These are phyloP conservation scores for Branchipolynoe longqiensis DNA, from an alignment of 2,888 invertebrate species.

Conservation along the genomic window DNA sequence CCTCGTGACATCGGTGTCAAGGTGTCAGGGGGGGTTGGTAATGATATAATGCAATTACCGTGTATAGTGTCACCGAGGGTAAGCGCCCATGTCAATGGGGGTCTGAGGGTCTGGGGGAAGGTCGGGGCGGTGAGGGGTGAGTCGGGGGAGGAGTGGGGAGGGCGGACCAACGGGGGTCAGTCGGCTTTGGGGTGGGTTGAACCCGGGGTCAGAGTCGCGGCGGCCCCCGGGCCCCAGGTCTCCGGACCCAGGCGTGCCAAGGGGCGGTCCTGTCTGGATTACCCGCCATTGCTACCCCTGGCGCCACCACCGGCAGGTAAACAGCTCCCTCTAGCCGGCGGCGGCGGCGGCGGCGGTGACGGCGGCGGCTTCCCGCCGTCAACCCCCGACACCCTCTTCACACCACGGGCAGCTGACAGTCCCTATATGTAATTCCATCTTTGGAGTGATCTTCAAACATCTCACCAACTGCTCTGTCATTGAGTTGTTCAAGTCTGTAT, in stretches of 20 bases:
- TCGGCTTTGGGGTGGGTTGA: constrained; percentile 7
- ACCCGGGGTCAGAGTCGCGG: constrained; percentile 35
- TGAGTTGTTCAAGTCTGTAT: no score
- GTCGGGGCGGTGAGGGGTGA: background rate
- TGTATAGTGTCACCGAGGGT: background rate
- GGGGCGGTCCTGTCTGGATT: background rate
- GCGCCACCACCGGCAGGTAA: constrained; percentile 22
- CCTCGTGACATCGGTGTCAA: constrained; percentile 38
- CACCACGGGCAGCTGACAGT: background rate
- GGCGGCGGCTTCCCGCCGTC: background rate
- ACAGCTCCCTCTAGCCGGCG: no score
- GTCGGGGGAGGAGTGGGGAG: background rate
- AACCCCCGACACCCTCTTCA: background rate
- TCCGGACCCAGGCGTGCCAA: background rate
- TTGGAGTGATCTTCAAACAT: background rate
- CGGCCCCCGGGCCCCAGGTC: background rate
- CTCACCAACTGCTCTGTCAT: no score
- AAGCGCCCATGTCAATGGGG: constrained; percentile 36
- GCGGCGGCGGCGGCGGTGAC: no score
- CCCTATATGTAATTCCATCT: background rate
- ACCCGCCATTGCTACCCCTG: background rate
- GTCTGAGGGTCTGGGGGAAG: background rate
- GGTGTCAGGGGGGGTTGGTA: constrained; percentile 34
- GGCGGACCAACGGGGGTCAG: constrained; percentile 43
- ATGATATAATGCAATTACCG: constrained; percentile 55